Percentiles rank a stretch among this genome's conserved stretches.
These are phyloP conservation scores for Lochmaea crataegi DNA, from an alignment of 2,888 invertebrate genomes.

Conservation along the genomic window DNA sequence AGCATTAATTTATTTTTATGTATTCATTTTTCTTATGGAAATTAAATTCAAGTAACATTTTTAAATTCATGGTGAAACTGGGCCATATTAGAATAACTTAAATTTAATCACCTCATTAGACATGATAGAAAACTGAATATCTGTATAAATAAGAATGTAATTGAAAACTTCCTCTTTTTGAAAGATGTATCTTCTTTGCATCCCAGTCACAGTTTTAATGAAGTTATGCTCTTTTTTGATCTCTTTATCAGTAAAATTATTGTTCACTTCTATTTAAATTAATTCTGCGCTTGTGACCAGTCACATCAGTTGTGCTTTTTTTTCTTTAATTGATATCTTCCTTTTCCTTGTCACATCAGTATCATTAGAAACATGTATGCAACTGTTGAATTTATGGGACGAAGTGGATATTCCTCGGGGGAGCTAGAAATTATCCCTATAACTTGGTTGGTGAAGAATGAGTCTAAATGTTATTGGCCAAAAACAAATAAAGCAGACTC, in stretches of 20 bases:
- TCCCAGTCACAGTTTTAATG: background rate
- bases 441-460: background rate
- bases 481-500: background rate
- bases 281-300: background rate
- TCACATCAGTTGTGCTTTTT: background rate
- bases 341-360: background rate
- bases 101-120: background rate
- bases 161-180: background rate
- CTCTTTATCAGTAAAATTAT: background rate
- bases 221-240: background rate
- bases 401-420: background rate
- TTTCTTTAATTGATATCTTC: too few relatives aligned
- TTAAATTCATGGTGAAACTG: too few relatives aligned
- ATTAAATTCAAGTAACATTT: too few relatives aligned
- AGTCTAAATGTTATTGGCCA: background rate
- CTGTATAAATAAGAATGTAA: background rate
- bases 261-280: background rate
- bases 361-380: too few relatives aligned
- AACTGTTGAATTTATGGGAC: background rate
- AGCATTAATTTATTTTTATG: too few relatives aligned
- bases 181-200: background rate
- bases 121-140: background rate
- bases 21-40: too few relatives aligned
- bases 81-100: too few relatives aligned
- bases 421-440: background rate